These are phyloP conservation scores for Eutrigla gurnardus DNA, from an alignment of 2,797 vertebrate species.

Conservation along the genomic window DNA sequence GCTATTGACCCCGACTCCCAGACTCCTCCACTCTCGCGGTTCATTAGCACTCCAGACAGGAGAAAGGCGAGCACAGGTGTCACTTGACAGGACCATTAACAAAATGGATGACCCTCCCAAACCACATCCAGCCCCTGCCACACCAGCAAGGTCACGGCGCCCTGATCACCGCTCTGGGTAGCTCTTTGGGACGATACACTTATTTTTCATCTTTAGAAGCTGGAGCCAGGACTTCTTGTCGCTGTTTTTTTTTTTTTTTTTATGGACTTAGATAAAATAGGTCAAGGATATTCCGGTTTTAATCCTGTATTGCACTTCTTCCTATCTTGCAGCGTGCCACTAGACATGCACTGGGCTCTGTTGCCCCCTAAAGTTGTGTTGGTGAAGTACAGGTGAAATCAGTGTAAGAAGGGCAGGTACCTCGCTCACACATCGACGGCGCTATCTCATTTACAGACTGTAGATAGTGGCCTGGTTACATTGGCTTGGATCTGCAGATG, in stretches of 20 bases:
- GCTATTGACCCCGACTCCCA: constrained; percentile 80
- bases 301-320: constrained; percentile 26
- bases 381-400: constrained; percentile 68
- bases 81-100: constrained; percentile 89
- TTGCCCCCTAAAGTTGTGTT: constrained; percentile 79
- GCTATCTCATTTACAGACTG: constrained; percentile 22
- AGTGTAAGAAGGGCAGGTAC: not conserved
- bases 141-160: constrained; percentile 82
- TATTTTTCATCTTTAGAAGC: constrained; percentile 68
- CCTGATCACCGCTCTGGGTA: constrained; percentile 67
- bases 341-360: constrained; percentile 64
- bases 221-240: constrained; percentile 1
- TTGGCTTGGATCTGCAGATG: constrained; percentile 51
- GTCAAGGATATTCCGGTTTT: constrained; percentile 50
- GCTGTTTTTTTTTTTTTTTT: constrained; percentile 22
- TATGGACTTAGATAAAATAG: constrained; percentile 44
- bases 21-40: constrained; percentile 78
- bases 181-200: constrained; percentile 58
- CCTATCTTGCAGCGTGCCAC: constrained; percentile 23
- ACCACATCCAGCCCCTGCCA: constrained; percentile 73
- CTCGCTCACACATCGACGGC: not conserved
- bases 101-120: constrained; percentile 85
- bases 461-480: constrained; percentile 37
- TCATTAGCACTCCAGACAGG: constrained; percentile 87
- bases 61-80: constrained; percentile 87